phyloP scores from a whole-genome alignment of 2,888 invertebrate species.

The Oscheius sp. region DNA sequence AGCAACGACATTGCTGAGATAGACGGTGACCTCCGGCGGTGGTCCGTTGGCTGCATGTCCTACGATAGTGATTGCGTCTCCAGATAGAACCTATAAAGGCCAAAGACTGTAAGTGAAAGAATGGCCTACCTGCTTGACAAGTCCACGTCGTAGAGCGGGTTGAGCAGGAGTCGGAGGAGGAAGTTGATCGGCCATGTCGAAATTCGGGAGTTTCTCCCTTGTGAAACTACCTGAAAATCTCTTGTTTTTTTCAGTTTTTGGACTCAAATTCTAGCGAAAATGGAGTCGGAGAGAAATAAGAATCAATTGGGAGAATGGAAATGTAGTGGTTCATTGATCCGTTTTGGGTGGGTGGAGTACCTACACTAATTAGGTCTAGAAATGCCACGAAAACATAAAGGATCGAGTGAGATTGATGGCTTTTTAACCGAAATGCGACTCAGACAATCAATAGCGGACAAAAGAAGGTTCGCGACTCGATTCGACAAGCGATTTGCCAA shows the following conservation, averaged over 20 bases:
- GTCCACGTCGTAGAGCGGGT: slow-evolving; percentile 46
- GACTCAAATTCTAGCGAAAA: too few relatives aligned
- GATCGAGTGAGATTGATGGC: too few relatives aligned
- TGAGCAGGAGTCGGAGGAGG: slow-evolving; percentile 32
- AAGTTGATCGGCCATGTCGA: slow-evolving; percentile 31
- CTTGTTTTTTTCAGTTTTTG: too few relatives aligned
- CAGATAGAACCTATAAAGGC: slow-evolving; percentile 83
- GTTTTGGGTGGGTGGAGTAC: too few relatives aligned
- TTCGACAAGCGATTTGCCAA: too few relatives aligned
- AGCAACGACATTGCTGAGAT: slow-evolving; percentile 88
- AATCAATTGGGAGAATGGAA: not conserved
- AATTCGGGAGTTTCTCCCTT: not conserved
- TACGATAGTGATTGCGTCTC: slow-evolving; percentile 91
- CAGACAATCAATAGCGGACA: too few relatives aligned
- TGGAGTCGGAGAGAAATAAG: too few relatives aligned
- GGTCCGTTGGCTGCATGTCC: slow-evolving; percentile 82
- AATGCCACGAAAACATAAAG: too few relatives aligned
- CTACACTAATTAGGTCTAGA: too few relatives aligned
- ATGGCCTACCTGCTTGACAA: slow-evolving; percentile 48
- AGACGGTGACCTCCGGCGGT: slow-evolving; percentile 86
- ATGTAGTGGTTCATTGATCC: too few relatives aligned
- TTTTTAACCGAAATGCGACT: too few relatives aligned
- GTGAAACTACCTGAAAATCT: slow-evolving; percentile 26
- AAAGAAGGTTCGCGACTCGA: too few relatives aligned
- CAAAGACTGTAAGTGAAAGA: not conserved